Evolutionary conservation across 92 coral and sea anemone genomes (phyloP).

Genomic region (Paramuricea clavata): DNA sequence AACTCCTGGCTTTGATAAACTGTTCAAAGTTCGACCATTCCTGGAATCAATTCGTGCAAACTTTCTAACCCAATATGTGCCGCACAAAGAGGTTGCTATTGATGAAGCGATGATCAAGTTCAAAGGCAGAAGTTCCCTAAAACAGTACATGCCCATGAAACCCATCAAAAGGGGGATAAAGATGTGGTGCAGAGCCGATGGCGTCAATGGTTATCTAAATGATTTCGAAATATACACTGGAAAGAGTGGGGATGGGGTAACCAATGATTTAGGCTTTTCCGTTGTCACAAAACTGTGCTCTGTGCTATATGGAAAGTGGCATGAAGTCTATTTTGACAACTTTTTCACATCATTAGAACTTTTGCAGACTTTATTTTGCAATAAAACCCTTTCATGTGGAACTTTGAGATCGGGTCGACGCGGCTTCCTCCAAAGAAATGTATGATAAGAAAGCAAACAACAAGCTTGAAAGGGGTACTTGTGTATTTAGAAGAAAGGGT

Average conservation of each 20-base stretch:
- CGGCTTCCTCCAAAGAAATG: constrained; percentile 24
- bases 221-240: constrained; percentile 59
- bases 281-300: constrained; percentile 53
- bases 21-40: constrained; percentile 53
- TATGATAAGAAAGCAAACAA: constrained; percentile 6
- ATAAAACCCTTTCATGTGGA: constrained; percentile 49
- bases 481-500: constrained; percentile 48
- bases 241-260: constrained; percentile 20
- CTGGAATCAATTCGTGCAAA: constrained; percentile 38
- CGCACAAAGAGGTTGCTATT: constrained; percentile 22
- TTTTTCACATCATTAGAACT: constrained; percentile 40
- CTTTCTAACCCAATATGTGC: neutral
- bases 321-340: too few relatives aligned
- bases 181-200: constrained; percentile 58
- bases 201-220: constrained; percentile 24
- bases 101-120: constrained; percentile 54
- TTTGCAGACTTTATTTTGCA: constrained; percentile 26
- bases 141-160: constrained; percentile 46
- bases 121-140: constrained; percentile 36
- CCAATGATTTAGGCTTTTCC: constrained; percentile 36
- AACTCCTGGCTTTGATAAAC: constrained; percentile 39
- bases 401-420: neutral
- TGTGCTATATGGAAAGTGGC: constrained; percentile 52
- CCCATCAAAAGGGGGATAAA: constrained; percentile 46
- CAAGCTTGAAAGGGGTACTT: constrained; percentile 22